Evolutionary conservation across 2,113 vertebrate genomes (phyloP), one percentile per base, ranked within the genome.

Genomic region (Lampris incognitus): DNA sequence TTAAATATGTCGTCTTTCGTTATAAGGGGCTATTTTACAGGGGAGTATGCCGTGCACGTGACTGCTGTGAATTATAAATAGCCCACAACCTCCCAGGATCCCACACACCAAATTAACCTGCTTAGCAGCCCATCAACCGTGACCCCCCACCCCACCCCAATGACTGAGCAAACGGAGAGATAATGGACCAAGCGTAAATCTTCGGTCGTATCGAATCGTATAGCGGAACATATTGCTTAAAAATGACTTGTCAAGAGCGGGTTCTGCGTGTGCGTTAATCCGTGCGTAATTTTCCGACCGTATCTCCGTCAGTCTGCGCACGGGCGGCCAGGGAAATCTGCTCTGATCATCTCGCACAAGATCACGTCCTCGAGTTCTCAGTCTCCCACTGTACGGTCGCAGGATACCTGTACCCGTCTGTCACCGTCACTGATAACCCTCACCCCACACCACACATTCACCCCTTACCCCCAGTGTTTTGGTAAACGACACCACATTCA

Each of bases 41-140:
- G 24, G 24, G 10, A 9, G 55, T 60, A 1, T 66, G 68, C 73
- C 77, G 77, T 65, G 70, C 54, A 84, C 74, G 76, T 79, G 80
- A 78, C 66, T 76, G 78, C 85, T 79, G 78, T 66, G 74, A 1
- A 79, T 82, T 89, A 91, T 87, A 87, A 90, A 89, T 91, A 92
- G 85, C 49, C 41, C 73, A 66, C 60, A 61, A 74, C 44, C 82
- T 83, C 68, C 6, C 66, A 24, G 69, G 59, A 78, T 74, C 85
- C 87, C 71, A 81, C 79, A 78, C 89, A 74, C 77, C 55, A 74
- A 81, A 77, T 79, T 87, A 88, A 89, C 89, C 81, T 85, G 88
- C 73, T 85, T 68, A 61, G 1, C 69, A 85, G 85, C 64, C 88
- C 87, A 76, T 88, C 85, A 84, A 70, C 73, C 71, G 76, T 69